phyloP scores from a whole-genome alignment of 2,888 invertebrate species.

The Meghimatium bilineatum region DNA sequence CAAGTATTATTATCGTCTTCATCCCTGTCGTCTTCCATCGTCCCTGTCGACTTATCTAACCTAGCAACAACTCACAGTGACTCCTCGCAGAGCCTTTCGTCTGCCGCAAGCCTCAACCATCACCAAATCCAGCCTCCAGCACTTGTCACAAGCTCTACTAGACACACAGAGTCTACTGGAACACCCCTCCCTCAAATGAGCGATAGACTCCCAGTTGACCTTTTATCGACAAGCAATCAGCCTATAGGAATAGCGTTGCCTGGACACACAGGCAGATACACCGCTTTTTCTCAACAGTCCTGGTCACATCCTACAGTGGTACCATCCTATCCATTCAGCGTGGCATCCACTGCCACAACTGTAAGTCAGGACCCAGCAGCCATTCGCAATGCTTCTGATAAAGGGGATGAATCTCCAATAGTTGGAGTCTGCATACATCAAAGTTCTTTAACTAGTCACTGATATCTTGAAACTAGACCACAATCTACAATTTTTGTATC shows the following conservation, averaged over 20 bases:
- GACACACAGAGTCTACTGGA: slow-evolving; percentile 17
- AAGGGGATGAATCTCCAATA: slow-evolving; percentile 87
- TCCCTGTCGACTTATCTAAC: slow-evolving; percentile 48
- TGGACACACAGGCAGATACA: slow-evolving; percentile 67
- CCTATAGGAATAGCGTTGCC: slow-evolving; percentile 18
- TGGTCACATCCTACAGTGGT: slow-evolving; percentile 56
- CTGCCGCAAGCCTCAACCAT: slow-evolving; percentile 4
- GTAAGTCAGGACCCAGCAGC: slow-evolving; percentile 27
- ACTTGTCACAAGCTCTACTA: slow-evolving; percentile 29
- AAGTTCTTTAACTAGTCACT: slow-evolving; percentile 94
- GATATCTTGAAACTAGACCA: slow-evolving; percentile 57
- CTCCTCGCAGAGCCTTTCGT: slow-evolving; percentile 6
- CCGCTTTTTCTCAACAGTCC: slow-evolving; percentile 58
- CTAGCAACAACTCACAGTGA: slow-evolving; percentile 19
- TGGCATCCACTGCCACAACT: slow-evolving; percentile 35
- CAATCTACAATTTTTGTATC: not conserved
- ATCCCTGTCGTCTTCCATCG: slow-evolving; percentile 41
- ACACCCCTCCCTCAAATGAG: slow-evolving; percentile 6
- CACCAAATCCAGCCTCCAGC: slow-evolving; percentile 16
- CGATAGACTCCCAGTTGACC: slow-evolving; percentile 7
- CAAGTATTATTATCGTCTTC: slow-evolving; percentile 47
- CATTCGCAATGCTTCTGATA: slow-evolving; percentile 50
- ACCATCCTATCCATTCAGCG: slow-evolving; percentile 33
- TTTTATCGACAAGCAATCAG: slow-evolving; percentile 17
- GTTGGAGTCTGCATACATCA: slow-evolving; percentile 93